Conservation (phyloP, 2,888 invertebrate species). For the Nephrotoma guestfalica region DNA sequence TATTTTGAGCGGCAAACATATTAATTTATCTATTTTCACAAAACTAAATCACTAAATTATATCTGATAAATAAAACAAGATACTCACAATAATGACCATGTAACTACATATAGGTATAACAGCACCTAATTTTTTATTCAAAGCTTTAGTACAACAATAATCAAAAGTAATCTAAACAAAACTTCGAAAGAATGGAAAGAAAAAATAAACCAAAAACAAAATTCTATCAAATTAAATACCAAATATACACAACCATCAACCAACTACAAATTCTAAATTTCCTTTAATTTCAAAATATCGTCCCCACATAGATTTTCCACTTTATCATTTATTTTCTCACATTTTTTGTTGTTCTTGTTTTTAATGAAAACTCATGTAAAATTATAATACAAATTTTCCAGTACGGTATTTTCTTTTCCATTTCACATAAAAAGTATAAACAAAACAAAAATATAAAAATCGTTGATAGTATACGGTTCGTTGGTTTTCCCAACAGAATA, state of each 20-base stretch:
- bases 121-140: not conserved
- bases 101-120: not conserved
- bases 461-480: not conserved
- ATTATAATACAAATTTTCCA: not conserved
- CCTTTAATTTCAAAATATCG: not conserved
- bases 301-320: not conserved
- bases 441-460: not conserved
- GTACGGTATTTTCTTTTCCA: not conserved
- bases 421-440: not conserved
- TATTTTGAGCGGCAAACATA: too few species aligned
- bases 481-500: not conserved
- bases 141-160: not conserved
- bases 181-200: not conserved
- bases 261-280: not conserved
- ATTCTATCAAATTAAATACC: not conserved
- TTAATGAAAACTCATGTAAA: not conserved
- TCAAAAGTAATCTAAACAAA: not conserved
- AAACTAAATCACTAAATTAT: too few species aligned
- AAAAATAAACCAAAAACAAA: not conserved
- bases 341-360: not conserved
- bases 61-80: too few species aligned
- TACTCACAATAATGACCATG: too few species aligned
- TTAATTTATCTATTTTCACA: too few species aligned
- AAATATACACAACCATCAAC: not conserved
- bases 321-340: not conserved